Base-by-base conservation (phyloP, 2,797 vertebrate genomes). In the Aeoliscus strigatus region DNA sequence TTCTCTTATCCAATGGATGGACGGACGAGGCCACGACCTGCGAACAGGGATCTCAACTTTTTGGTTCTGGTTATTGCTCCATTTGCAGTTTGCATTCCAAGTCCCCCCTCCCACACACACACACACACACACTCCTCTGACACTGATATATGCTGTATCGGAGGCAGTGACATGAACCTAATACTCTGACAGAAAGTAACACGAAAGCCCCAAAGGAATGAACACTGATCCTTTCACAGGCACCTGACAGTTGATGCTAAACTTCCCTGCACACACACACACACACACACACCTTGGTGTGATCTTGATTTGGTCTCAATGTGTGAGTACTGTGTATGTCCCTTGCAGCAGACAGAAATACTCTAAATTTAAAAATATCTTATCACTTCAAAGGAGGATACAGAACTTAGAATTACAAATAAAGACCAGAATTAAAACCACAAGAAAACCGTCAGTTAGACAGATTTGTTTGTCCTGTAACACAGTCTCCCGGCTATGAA, bases 161-260 rank as follows among this genome's bases (percentile, higher is more conserved):
- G 30, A 25, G 27, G 29, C 30, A 32, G 2, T 13, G 13, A 36
- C 34, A 40, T 38, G 14, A 55, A 51, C 39, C 44, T 27, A 42
- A 38, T 3, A 27, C 18, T 21, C 18, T 2, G 25, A 11, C n/a
- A n/a, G n/a, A n/a, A n/a, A 51, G 33, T 25, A 37, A 14, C 18
- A 51, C 39, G 36, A 31, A 42, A 14, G 30, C 35, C 35, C 45
- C 4, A n/a, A 32, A 45, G 27, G 27, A 30, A 39, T 12, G 8
- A 26, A 31, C 16, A 6, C 11, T 36, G 1, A 1, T 42, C 32
- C 39, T 31, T 35, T 39, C 25, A 32, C n/a, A 39, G 39, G 14
- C 32, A 59, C 18, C 30, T 21, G 39, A 66, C 42, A 46, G 26
- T 34, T 28, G 40, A 50, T 21, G 39, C 36, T 36, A 9, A n/a